Percentiles rank a stretch among this genome's conserved stretches.
phyloP scores from a whole-genome alignment of 2,888 invertebrate genomes.

The Yponomeuta cagnagella region DNA sequence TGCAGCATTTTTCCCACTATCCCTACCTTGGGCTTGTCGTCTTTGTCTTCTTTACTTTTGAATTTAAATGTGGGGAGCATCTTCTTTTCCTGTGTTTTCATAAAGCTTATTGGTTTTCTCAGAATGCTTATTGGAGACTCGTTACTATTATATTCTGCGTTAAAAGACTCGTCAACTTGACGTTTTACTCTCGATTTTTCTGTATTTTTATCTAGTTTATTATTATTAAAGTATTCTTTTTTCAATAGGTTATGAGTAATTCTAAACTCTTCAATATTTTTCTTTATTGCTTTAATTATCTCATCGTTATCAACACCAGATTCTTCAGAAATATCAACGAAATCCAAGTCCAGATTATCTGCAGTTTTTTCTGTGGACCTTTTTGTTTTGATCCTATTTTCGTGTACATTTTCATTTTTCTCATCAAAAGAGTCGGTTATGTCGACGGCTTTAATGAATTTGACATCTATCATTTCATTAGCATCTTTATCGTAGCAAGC shows the following conservation, averaged over 20 bases:
- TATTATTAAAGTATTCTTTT: slow-evolving; percentile 14
- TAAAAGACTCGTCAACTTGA: slow-evolving; percentile 16
- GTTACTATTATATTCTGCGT: not conserved
- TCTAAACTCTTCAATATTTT: slow-evolving; percentile 22
- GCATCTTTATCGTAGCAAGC: slow-evolving; percentile 61
- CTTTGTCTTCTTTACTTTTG: not conserved
- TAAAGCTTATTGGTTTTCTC: not conserved
- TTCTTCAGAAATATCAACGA: slow-evolving; percentile 28
- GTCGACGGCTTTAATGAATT: slow-evolving; percentile 23
- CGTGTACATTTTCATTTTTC: not conserved
- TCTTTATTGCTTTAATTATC: slow-evolving; percentile 21
- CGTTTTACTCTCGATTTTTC: slow-evolving; percentile 23
- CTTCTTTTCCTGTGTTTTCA: not conserved
- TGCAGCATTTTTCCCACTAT: slow-evolving; percentile 6
- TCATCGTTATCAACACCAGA: slow-evolving; percentile 12
- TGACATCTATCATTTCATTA: slow-evolving; percentile 22
- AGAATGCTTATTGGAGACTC: not conserved
- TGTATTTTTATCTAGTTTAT: slow-evolving; percentile 25
- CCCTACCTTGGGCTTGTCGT: not conserved
- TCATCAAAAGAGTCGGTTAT: not conserved
- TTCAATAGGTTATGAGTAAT: not conserved
- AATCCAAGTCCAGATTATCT: not conserved
- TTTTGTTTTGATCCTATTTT: not conserved
- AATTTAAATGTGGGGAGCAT: not conserved
- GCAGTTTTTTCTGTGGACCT: not conserved